Conservation (phyloP, 2,113 vertebrate species). For the Myotis lucifugus region DNA sequence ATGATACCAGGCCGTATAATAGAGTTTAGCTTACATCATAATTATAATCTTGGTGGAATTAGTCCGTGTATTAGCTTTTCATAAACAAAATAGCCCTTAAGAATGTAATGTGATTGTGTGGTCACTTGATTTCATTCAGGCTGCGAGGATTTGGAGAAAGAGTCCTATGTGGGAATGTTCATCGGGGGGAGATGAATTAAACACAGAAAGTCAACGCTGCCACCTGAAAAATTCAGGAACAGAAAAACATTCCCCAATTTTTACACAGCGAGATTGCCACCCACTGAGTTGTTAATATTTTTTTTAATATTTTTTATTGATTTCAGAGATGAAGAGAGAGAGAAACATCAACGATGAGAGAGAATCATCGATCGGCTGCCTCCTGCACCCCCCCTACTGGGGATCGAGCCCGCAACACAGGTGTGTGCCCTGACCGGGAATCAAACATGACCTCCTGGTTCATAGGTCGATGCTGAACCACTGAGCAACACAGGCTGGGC, state of each 20-base stretch:
- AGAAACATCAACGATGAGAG: too few relatives aligned
- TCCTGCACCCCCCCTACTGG: too few relatives aligned
- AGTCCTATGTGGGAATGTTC: neutral
- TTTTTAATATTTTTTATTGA: neutral
- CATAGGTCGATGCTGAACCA: too few relatives aligned
- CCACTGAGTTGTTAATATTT: too few relatives aligned
- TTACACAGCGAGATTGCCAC: too few relatives aligned
- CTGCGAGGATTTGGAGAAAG: conserved; percentile 30
- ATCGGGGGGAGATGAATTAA: neutral
- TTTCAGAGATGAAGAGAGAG: neutral
- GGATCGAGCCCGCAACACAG: too few relatives aligned
- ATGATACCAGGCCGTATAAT: neutral
- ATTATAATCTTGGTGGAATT: conserved; percentile 36
- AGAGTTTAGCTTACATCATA: neutral
- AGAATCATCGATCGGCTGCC: too few relatives aligned
- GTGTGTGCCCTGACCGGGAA: too few relatives aligned
- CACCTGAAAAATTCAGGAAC: neutral
- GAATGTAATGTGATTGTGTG: conserved; percentile 7
- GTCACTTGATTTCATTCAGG: conserved; percentile 38
- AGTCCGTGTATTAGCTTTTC: neutral
- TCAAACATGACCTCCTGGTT: too few relatives aligned
- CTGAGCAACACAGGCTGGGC: too few relatives aligned
- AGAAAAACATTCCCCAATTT: neutral
- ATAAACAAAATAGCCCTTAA: neutral
- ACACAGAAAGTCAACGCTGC: neutral